Base-by-base conservation (phyloP, 2,797 vertebrate species). In the Girardinus metallicus region DNA sequence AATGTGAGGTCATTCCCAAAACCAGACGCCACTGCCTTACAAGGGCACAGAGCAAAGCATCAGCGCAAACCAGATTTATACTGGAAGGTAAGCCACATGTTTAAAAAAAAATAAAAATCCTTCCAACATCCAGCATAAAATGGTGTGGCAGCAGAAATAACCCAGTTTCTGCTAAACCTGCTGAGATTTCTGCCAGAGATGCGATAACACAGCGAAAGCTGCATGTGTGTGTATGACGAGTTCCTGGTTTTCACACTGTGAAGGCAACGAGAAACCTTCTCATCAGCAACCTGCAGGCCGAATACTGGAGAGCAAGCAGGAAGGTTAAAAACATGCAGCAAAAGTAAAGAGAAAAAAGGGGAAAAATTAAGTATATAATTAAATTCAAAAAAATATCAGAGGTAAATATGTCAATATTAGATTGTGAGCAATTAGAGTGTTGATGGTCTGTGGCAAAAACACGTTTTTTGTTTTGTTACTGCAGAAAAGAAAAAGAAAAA, bases 1-100 rank as follows among this genome's bases (percentile, higher is more conserved):
- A 77, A 79, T 80, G 53, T 91, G 83, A 92, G 84, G 86, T 92
- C 85, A 91, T 70, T 80, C 80, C 80, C 47, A 83, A 82, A 90
- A 82, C 44, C 64, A 88, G 64, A 88, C 70, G 64, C 41, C 57
- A 64, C 43, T 76, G 64, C 92, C 91, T 90, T 91, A 93, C 86
- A 93, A 75, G 93, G 93, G 64, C 77, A 82, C 31, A 57, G 36
- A 72, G 66, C 21, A 76, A 88, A 83, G 82, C 74, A 16, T 72
- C 83, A 16, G 81, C 78, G 77, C 82, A 86, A 64, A 68, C 82
- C n/a, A 77, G 85, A 83, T 77, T 82, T 57, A 76, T 44, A 73
- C 77, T 73, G 68, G 4, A 73, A 80, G 53, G 71, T 80, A 83
- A 86, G 75, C 47, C 53, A 72, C 46, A 82, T 47, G 53, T 71